Conservation (phyloP, 2,888 invertebrate genomes). For the Habrosyne pyritoides region DNA sequence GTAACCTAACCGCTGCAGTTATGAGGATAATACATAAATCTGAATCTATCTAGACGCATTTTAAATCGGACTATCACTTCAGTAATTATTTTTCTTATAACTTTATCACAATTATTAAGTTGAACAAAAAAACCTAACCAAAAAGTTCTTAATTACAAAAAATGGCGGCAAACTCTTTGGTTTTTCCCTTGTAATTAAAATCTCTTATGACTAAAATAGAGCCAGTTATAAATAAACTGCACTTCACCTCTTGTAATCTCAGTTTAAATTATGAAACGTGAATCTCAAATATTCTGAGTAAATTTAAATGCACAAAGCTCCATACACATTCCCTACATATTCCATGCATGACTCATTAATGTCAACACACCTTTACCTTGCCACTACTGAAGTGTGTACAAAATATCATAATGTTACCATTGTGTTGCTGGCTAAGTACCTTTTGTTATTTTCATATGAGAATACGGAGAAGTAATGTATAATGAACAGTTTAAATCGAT, state of each 20-base stretch:
- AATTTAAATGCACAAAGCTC: background rate
- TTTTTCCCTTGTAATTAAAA: background rate
- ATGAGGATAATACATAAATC: background rate
- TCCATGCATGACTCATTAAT: conserved; percentile 27
- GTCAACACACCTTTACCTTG: conserved; percentile 25
- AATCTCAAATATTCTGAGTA: background rate
- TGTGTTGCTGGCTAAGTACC: background rate
- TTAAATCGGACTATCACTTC: background rate
- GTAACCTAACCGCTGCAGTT: background rate
- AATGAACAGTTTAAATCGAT: background rate
- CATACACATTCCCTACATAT: conserved; percentile 23
- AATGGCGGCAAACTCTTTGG: background rate
- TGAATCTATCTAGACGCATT: background rate
- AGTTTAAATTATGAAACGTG: background rate
- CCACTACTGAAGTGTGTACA: background rate
- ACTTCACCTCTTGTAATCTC: background rate
- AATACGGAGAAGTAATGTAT: conserved; percentile 3
- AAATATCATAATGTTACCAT: background rate
- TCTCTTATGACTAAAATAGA: background rate
- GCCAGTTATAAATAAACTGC: background rate
- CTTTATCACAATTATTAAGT: background rate
- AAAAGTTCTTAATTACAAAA: background rate
- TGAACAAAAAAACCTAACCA: background rate
- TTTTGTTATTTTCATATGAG: conserved; percentile 2
- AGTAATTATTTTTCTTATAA: background rate